Evolutionary conservation across 1,140 invertebrate genomes (phyloP).

Genomic region (Zaprionus nigranus): DNA sequence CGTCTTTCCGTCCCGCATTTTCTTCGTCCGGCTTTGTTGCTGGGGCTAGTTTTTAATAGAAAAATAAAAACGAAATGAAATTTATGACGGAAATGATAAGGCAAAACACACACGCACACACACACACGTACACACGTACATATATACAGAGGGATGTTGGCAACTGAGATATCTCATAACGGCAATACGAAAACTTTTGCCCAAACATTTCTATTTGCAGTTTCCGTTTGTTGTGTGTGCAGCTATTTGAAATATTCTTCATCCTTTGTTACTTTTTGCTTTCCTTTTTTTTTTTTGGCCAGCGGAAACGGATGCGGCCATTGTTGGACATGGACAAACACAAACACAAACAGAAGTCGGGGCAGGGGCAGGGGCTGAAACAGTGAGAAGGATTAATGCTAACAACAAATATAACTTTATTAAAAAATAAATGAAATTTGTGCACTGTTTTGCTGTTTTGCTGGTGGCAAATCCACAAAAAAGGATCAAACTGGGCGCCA

Average conservation of each 20-base stretch:
- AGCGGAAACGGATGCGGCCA: constrained; percentile 76
- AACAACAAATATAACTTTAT: constrained; percentile 83
- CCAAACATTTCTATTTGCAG: constrained; percentile 74
- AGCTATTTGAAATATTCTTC: constrained; percentile 71
- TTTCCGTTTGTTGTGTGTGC: constrained; percentile 67
- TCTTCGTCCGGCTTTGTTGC: constrained; percentile 31
- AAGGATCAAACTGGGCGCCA: constrained; percentile 9
- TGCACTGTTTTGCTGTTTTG: constrained; percentile 43
- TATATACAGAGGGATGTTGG: neutral
- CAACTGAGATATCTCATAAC: constrained; percentile 59
- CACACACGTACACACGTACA: constrained; percentile 14
- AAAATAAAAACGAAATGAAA: constrained; percentile 80
- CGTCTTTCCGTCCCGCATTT: neutral
- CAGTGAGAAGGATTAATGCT: constrained; percentile 62
- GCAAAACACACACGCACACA: constrained; percentile 35
- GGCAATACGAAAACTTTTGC: constrained; percentile 56
- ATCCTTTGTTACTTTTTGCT: neutral
- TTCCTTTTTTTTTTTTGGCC: constrained; percentile 27
- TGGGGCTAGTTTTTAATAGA: constrained; percentile 77
- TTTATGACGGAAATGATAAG: constrained; percentile 84
- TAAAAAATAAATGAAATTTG: constrained; percentile 82
- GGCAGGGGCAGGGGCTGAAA: neutral
- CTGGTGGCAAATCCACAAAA: constrained; percentile 17
- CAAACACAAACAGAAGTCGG: constrained; percentile 34
- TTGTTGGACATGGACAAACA: constrained; percentile 77